Evolutionary conservation across 1,140 invertebrate genomes (phyloP).

Genomic region (Lithobius niger): DNA sequence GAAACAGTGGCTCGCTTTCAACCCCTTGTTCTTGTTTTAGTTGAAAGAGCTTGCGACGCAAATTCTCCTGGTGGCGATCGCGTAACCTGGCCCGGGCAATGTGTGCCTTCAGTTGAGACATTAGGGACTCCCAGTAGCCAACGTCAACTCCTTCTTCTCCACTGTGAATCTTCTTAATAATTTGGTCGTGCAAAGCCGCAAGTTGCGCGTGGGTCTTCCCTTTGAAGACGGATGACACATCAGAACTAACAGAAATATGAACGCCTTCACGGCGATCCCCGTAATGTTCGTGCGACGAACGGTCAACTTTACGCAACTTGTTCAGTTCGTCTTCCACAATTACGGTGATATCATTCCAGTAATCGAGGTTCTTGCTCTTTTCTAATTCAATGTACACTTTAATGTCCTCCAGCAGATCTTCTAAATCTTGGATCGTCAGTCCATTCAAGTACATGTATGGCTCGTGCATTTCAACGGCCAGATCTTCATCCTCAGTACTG

Average conservation of each 20-base stretch:
- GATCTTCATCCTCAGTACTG: constrained; percentile 76
- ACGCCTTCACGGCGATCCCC: constrained; percentile 74
- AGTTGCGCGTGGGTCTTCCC: constrained; percentile 83
- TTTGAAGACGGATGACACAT: constrained; percentile 82
- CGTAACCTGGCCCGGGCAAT: constrained; percentile 82
- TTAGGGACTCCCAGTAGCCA: constrained; percentile 90
- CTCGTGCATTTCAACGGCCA: constrained; percentile 94
- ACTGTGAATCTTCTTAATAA: constrained; percentile 73
- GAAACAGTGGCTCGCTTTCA: constrained; percentile 11
- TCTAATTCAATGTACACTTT: constrained; percentile 54
- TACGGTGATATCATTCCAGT: constrained; percentile 94
- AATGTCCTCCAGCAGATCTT: constrained; percentile 94
- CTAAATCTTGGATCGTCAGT: constrained; percentile 79
- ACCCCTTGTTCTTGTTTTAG: constrained; percentile 78
- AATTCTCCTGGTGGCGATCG: constrained; percentile 81
- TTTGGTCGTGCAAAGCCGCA: constrained; percentile 64
- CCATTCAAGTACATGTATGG: constrained; percentile 93
- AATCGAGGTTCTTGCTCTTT: constrained; percentile 71
- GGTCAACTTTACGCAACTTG: constrained; percentile 62
- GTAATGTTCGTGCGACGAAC: constrained; percentile 18
- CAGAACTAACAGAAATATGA: constrained; percentile 76
- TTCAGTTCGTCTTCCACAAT: constrained; percentile 91
- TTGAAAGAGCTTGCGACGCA: constrained; percentile 75
- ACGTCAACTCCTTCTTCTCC: constrained; percentile 85
- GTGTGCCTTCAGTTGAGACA: constrained; percentile 87